Evolutionary conservation across 2,888 invertebrate genomes (phyloP).

Genomic region (Phengaris arion): DNA sequence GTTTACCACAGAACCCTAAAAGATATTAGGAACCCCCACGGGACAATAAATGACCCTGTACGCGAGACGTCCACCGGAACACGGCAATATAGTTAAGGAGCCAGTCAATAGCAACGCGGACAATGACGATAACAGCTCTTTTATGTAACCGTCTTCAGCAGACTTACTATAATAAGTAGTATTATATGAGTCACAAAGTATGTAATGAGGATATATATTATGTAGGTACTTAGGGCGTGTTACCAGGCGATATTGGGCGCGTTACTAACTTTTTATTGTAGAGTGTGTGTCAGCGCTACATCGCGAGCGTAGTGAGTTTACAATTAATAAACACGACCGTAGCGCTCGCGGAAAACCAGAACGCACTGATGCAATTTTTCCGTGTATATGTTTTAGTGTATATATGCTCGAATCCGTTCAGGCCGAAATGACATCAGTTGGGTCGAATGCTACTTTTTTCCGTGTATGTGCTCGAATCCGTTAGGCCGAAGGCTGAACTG

Average conservation of each 20-base stretch:
- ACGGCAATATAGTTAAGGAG: slow-evolving; percentile 17
- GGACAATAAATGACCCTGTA: background rate
- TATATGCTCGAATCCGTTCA: no score
- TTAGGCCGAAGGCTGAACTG: no score
- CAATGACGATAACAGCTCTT: slow-evolving; percentile 12
- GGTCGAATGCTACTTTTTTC: no score
- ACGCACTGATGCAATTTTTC: no score
- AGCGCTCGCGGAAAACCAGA: no score
- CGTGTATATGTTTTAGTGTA: no score
- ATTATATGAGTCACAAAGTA: background rate
- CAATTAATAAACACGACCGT: no score
- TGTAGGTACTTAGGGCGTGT: background rate
- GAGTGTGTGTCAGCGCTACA: no score
- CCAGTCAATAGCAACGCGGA: slow-evolving; percentile 6
- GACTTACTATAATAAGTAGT: background rate
- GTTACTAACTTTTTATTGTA: no score
- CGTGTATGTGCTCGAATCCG: no score
- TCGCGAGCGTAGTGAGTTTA: no score
- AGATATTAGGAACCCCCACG: background rate
- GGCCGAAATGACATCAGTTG: no score
- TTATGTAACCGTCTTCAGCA: background rate
- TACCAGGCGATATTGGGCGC: background rate
- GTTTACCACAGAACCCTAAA: background rate
- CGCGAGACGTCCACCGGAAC: slow-evolving; percentile 22
- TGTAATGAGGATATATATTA: background rate